Base-by-base conservation (phyloP, 1,140 invertebrate species). In the Brachystomella parvula region DNA sequence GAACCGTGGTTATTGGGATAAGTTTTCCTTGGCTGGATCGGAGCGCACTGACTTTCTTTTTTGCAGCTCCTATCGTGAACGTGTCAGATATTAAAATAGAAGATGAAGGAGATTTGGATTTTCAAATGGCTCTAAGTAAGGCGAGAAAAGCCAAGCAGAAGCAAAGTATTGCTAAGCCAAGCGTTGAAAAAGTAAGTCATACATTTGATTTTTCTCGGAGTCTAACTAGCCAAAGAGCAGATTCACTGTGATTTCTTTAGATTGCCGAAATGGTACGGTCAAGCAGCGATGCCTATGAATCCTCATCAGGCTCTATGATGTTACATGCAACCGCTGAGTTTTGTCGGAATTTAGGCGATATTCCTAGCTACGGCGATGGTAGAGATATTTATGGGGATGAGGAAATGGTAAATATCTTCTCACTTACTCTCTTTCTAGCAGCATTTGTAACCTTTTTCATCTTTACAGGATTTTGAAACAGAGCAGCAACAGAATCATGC, bases 311-410 rank as follows among this genome's bases (percentile, higher is more conserved):
- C 3, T 76, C 77, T 67, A 95, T 98, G 71, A 84, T 91, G 32
- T 78, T 98, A 32, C 95, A 98, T 81, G 87, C 92, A 17, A 97
- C 94, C 0, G 93, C 94, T 0, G 96, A 98, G 81, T 98, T 98
- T 81, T 98, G 95, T 78, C 84, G 95, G 71, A 94, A 92, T 44
- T 81, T 98, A 1, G 93, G 95, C 28, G 94, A 97, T 77, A 95
- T 96, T 75, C 93, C 94, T 39, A 96, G 60, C 39, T 90, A 0
- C 92, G 93, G 78, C 89, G 92, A 19, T 89, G 92, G 39, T 94
- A 94, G 78, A 80, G 92, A 67, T 90, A 92, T 75, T 89, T 85
- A 87, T 77, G 79, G 84, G 63, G 88, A 91, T 56, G 89, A 93
- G 75, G 82, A 92, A 63, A 84, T 94, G 85, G 87, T 88, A 78